Base-by-base conservation (phyloP, 1,140 invertebrate genomes). In the Calycopis cecrops region DNA sequence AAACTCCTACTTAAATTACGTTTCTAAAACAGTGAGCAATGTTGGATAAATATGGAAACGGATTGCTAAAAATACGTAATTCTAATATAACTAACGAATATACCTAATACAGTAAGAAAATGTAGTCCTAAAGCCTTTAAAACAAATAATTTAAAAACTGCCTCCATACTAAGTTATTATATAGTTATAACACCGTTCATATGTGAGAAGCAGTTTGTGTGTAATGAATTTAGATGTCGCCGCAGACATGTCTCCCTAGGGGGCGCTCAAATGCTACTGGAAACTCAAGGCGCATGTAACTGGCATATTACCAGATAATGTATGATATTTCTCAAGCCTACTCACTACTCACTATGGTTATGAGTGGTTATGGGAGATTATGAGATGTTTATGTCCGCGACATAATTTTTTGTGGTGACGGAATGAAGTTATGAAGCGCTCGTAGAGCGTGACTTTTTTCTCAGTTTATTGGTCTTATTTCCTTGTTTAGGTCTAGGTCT, bases 201-300 rank as follows among this genome's bases (percentile, higher is more conserved):
- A 28, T 28, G 21, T 6, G 40, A 44, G 17, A 44, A 16, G 7
- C 40, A 16, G 40, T 44, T 40, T 40, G 57, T 42, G 21, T 11
- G 54, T 59, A 52, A 66, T 66, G 59, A 63, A 67, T 67, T 59
- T 63, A 63, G 59, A 63, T 63, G 58, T 54, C 56, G 47, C 54
- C 48, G 54, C 51, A 34, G 38, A 34, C 48, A 50, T 28, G 21
- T 55, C 57, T 48, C 38, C 17, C 35, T 21, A 18, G 33, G 21
- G n/a, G 52, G 34, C 48, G 49, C 44, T 35, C 14, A 52, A 55
- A 60, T 63, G 51, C 50, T 35, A 44, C 59, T 56, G 44, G 44
- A 56, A 60, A 64, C 40, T 44, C 14, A 16, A 44, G 33, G 38
- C 14, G 12, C 10, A 28, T 34, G 16, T 28, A 17, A 16, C 35